phyloP scores from a whole-genome alignment of 2,113 vertebrate species.

The Rhinolophus sinicus region DNA sequence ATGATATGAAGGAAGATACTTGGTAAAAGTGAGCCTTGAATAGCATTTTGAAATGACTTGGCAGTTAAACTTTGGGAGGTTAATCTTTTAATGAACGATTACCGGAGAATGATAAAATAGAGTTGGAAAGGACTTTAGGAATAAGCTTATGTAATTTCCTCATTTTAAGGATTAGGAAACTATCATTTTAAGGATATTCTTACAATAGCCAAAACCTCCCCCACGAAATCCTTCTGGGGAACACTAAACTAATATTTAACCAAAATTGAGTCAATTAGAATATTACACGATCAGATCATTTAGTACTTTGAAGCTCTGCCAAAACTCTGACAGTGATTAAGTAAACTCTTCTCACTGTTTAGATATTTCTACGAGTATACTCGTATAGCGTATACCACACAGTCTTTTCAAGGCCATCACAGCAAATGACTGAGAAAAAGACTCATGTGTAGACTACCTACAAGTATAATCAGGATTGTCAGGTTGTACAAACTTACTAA shows the following conservation, averaged over 20 bases:
- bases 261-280: not conserved
- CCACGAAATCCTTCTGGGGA: not conserved
- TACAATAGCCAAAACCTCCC: not conserved
- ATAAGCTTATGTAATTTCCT: not conserved
- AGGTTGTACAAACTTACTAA: slow-evolving; percentile 21
- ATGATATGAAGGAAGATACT: not conserved
- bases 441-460: not conserved
- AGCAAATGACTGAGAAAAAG: slow-evolving; percentile 31
- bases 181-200: not conserved
- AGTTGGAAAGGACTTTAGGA: not conserved
- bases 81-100: slow-evolving; percentile 30
- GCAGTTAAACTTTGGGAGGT: not conserved
- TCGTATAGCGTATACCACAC: not conserved
- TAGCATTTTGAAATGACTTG: slow-evolving; percentile 17
- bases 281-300: not conserved
- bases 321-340: not conserved
- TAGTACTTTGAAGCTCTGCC: not conserved
- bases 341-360: not conserved
- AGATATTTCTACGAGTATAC: not conserved
- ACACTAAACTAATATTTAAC: not conserved
- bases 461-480: not conserved
- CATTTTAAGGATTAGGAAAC: slow-evolving; percentile 23
- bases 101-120: not conserved
- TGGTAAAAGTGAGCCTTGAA: not conserved
- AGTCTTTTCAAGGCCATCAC: slow-evolving; percentile 20